Base-by-base conservation (phyloP, 2,113 vertebrate species). In the Paraplagusia blochii region DNA sequence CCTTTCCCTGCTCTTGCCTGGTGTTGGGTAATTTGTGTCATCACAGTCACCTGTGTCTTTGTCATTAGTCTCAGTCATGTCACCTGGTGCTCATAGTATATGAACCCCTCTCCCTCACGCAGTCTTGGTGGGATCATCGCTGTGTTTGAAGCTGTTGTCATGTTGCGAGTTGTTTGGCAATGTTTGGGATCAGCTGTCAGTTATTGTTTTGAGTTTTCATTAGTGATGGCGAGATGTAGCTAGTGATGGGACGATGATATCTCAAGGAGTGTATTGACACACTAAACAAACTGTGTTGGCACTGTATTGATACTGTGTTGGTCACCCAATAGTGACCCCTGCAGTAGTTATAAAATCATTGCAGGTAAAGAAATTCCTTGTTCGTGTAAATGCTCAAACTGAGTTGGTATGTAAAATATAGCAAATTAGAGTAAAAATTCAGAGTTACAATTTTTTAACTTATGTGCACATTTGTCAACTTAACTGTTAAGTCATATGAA, bases 331-430 rank as follows among this genome's bases (percentile, higher is more conserved):
- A 44, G 42, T 44, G 42, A n/a, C 42, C 42, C 42, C 42, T 44
- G 42, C 42, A 44, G 14, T 44, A 15, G 42, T 44, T 44, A 44
- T n/a, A 44, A 44, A 44, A 44, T 44, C 42, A 44, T 44, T 44
- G 42, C 42, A 44, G 14, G 42, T 44, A 44, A 44, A 44, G 42
- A 44, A n/a, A 44, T 9, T 44, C 42, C 42, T 44, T 44, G 42
- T 44, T 44, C 14, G 42, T 44, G 42, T 44, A 44, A 44, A 44
- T 44, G 42, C 42, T 44, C n/a, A 44, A 44, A 44, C 42, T 44
- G 42, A 44, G 44, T 44, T 44, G 44, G 44, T 44, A 44, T 44
- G 44, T 44, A 44, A 44, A 44, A 44, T 44, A 17, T 44, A 44
- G 44, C 44, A 44, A 44, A 44, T 44, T 44, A 17, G 44, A 44